Evolutionary conservation across 2,113 vertebrate species (phyloP), one percentile per base, ranked within the genome.

Genomic region (Silurus meridionalis): DNA sequence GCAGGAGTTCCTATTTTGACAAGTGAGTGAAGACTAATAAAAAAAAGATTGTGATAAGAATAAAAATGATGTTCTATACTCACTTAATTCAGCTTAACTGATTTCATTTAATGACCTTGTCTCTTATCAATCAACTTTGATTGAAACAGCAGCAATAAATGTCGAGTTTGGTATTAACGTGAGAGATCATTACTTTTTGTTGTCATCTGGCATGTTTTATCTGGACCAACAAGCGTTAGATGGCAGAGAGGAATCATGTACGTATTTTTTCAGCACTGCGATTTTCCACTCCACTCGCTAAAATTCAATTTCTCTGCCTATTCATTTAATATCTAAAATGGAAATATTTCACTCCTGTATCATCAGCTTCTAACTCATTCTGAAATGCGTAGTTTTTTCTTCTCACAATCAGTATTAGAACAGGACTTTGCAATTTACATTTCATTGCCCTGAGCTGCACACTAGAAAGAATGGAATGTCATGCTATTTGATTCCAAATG

Each of bases 371-470:
- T 83, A 75, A 87, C 66, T 84, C 81, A 66, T 37, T 63, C 25
- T 77, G 63, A 87, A 83, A 80, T 57, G 37, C 75, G 9, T 58
- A 19, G 50, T 83, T 78, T 77, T 79, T 85, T 53, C 60, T 83
- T 67, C 55, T 84, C 52, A 75, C 74, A 61, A 81, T 86, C 81
- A 85, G 80, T 64, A 48, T 74, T 63, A 87, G 84, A 87, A 66
- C 14, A 83, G 58, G 79, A 86, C 85, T 57, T 71, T 89, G 86
- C 85, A 83, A 89, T 89, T 89, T 89, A 85, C 86, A 89, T 89
- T 84, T 89, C 84, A 89, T 89, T 83, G 86, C 82, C 86, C 86
- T 86, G 84, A 89, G 86, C 82, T 81, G 81, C 79, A 60, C 82
- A 89, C 72, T 53, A 87, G 81, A 83, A 86, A 81, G 86, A 53